Evolutionary conservation across 2,113 vertebrate genomes (phyloP).

Genomic region (Menidia beryllina): DNA sequence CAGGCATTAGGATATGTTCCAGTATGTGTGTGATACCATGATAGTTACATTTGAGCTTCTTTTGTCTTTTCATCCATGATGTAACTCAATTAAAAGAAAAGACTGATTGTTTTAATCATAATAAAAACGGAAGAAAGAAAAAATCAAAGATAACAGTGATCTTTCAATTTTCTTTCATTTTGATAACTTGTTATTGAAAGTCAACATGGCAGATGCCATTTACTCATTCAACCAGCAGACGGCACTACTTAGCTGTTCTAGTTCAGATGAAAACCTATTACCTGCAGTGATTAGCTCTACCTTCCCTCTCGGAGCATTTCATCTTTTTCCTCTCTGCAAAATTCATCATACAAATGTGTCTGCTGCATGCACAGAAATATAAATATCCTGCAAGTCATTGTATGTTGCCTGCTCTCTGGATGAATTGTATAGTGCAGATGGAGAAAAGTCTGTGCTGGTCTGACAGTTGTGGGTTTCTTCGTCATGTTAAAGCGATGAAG

Average conservation of each 20-base stretch:
- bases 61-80: no score
- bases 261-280: constrained; percentile 20
- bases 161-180: background rate
- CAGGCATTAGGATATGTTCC: no score
- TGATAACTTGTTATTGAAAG: background rate
- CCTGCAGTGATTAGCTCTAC: constrained; percentile 38
- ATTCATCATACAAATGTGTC: constrained; percentile 14
- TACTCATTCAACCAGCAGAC: constrained; percentile 44
- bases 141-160: no score
- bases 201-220: background rate
- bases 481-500: constrained; percentile 59
- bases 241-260: constrained; percentile 49
- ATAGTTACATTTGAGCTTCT: no score
- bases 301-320: constrained; percentile 32
- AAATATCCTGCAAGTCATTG: constrained; percentile 11
- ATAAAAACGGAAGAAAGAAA: no score
- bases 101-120: no score
- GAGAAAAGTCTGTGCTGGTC: constrained; percentile 32
- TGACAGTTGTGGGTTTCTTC: constrained; percentile 30
- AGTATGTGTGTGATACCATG: no score
- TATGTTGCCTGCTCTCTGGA: constrained; percentile 7
- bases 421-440: constrained; percentile 4
- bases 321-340: constrained; percentile 28
- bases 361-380: constrained; percentile 22
- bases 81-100: no score